Conservation (phyloP, 2,888 invertebrate genomes). For the Diachrysia chrysitis region DNA sequence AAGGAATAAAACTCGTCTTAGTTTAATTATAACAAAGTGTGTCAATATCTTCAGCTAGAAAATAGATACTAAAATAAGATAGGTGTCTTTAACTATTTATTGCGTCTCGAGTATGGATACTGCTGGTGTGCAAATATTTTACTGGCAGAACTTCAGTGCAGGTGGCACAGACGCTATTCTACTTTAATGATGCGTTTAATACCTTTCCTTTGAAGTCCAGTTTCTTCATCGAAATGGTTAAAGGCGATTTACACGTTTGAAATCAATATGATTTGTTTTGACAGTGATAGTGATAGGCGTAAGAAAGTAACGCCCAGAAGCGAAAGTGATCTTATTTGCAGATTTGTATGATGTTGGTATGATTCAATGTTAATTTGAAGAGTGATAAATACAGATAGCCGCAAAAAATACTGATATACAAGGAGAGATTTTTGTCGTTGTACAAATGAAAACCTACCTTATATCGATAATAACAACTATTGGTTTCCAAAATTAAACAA, state of each 20-base stretch:
- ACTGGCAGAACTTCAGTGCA: slow-evolving; percentile 36
- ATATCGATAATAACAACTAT: too few species aligned
- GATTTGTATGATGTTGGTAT: background rate
- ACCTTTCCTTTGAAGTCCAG: slow-evolving; percentile 64
- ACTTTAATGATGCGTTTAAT: slow-evolving; percentile 64
- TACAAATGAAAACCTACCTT: too few species aligned
- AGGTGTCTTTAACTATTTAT: slow-evolving; percentile 18
- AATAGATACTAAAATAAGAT: background rate
- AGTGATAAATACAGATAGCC: too few species aligned
- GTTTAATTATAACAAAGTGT: background rate
- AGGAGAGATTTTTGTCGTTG: too few species aligned
- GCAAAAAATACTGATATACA: too few species aligned
- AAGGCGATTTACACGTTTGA: slow-evolving; percentile 35
- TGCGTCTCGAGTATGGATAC: background rate
- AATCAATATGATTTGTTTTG: slow-evolving; percentile 33
- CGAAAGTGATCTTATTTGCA: background rate
- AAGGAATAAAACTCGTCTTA: background rate
- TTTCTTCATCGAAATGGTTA: slow-evolving; percentile 43
- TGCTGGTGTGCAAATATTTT: slow-evolving; percentile 32
- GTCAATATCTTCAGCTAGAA: background rate
- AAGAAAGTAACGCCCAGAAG: background rate
- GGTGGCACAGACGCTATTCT: slow-evolving; percentile 55
- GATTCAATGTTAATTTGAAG: too few species aligned
- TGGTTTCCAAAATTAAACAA: too few species aligned
- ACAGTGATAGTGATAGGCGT: too few species aligned